Percentiles rank a stretch among this genome's conserved stretches.
phyloP scores from a whole-genome alignment of 1,140 invertebrate genomes.

The Lineus longissimus region DNA sequence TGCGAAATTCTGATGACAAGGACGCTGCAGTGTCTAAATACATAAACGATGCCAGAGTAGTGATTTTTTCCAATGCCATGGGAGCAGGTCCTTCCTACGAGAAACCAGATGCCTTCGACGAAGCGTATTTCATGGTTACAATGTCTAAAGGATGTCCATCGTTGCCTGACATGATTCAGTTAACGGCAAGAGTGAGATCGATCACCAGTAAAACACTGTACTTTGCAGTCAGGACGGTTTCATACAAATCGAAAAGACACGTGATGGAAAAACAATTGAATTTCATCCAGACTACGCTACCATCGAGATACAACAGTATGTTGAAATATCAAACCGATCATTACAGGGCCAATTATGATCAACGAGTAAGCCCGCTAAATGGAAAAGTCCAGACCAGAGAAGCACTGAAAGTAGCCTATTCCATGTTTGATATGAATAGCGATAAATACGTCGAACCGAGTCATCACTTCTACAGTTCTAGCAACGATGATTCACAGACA shows the following conservation, averaged over 20 bases:
- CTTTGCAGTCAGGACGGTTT: background rate
- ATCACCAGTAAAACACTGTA: background rate
- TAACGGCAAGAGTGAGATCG: constrained; percentile 1
- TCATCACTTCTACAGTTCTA: background rate
- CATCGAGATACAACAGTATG: background rate
- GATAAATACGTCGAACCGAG: background rate
- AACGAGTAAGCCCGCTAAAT: background rate
- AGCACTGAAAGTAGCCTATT: constrained; percentile 1
- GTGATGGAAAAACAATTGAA: constrained; percentile 2
- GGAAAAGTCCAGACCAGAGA: background rate
- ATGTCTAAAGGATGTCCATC: background rate
- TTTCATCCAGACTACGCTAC: background rate
- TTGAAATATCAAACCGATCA: background rate
- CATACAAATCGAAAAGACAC: constrained; percentile 1
- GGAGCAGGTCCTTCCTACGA: background rate
- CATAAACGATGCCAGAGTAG: background rate
- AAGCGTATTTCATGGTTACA: background rate
- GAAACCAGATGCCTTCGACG: constrained; percentile 2
- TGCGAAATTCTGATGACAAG: background rate
- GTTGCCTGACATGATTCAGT: background rate
- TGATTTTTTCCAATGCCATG: constrained; percentile 1
- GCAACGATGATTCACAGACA: constrained; percentile 1
- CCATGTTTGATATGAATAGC: background rate
- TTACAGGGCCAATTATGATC: background rate
- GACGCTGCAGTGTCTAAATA: background rate